Base-by-base conservation (phyloP, 2,888 invertebrate species). In the Sesia apiformis region DNA sequence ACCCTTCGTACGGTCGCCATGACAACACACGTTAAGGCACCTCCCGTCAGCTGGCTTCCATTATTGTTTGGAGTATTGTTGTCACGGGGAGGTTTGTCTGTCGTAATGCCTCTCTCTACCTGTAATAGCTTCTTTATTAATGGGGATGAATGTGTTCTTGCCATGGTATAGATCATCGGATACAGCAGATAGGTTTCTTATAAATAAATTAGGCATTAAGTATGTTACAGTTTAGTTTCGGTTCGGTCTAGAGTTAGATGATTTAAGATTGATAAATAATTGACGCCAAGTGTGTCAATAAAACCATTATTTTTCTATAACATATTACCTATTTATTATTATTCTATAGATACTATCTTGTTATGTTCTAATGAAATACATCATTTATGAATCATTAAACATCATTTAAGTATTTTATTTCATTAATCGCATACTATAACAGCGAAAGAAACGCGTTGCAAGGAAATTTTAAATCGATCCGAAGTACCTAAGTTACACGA, bases 41-140 rank as follows among this genome's bases (percentile, higher is more conserved):
- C 89, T 86, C 89, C 89, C 86, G 87, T 89, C 89, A 89, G 88
- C 86, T 88, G 89, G 82, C 81, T 74, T 74, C 86, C 84, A 88
- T 89, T 85, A 87, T 86, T 77, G 74, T 75, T 69, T 65, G 66
- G 68, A 65, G 76, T 70, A 81, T 84, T 82, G 80, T 84, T 79
- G 75, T 76, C 68, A 73, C 68, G 72, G 81, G 70, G 70, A 70
- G 74, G 72, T 71, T 74, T 72, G 74, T 72, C 70, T 72, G 67
- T 69, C 68, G 65, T 71, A 4, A 46, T 65, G 72, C 70, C 66
- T 64, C 60, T 50, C 62, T 76, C 68, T 83, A 83, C 83, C 84
- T 85, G 83, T 77, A 76, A 68, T 65, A 38, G 38, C 68, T 63
- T 70, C 75, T 77, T 77, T 23, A 23, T 74, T 76, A 75, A 75